Base-by-base conservation (phyloP, 92 coral and sea anemone species). In the Porites evermanni region DNA sequence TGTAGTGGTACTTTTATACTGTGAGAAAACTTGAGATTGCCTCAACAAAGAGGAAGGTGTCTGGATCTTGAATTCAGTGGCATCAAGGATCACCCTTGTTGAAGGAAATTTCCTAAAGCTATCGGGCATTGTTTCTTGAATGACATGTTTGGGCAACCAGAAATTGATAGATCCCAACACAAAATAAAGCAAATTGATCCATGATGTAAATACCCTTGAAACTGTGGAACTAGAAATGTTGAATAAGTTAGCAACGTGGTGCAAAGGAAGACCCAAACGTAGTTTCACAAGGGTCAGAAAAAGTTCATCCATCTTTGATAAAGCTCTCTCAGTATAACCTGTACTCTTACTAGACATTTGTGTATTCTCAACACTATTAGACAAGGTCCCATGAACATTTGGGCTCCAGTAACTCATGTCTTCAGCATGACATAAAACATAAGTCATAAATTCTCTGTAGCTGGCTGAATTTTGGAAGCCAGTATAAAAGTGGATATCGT, bases 11-110 rank as follows among this genome's bases (percentile, higher is more conserved):
- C 61, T 56, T 13, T 56, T 56, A 3, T 56, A 56, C 14, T 56
- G 61, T 56, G 61, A 24, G 26, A 1, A 24, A 24, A 24, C 26
- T 24, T 24, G 26, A 24, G 26, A 24, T 24, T 24, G 26, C 63
- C 74, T 80, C 26, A 64, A 65, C 73, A 64, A 32, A 20, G 58
- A 80, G 73, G 75, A 65, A 64, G 75, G 72, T 7, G 75, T 80
- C 84, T 80, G 82, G 18, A 80, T 65, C 84, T 64, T 80, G 14
- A 80, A 65, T 80, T 80, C 84, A 80, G 84, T 80, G 4, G 84
- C 84, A 80, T 80, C 84, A 12, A 80, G 75, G 56, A 80, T 80
- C 84, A 80, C 59, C 38, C 75, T 78, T 52, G 67, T 78, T 10
- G 32, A 61, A 65, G 53, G 53, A 72, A 72, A 24, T 21, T 11